Conservation (phyloP, 1,140 invertebrate genomes). For the Drosophila sp. region DNA sequence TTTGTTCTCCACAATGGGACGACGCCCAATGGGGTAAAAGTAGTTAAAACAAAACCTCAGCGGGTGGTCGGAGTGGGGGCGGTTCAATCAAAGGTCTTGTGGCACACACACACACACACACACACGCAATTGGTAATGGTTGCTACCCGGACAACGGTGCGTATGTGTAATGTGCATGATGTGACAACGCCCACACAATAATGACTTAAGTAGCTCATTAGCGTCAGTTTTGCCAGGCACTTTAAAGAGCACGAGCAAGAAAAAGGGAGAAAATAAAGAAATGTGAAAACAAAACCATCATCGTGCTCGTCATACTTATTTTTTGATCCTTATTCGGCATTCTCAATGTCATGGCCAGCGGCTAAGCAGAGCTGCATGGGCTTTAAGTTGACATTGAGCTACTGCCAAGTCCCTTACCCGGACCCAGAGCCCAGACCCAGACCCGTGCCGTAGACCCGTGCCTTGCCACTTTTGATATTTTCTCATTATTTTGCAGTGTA, state of each 20-base stretch:
- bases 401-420: conserved; percentile 19
- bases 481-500: conserved; percentile 68
- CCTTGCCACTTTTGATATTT: conserved; percentile 73
- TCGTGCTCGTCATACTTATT: neutral
- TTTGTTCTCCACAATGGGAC: conserved; percentile 41
- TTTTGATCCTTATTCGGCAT: conserved; percentile 19
- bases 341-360: conserved; percentile 54
- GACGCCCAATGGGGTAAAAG: conserved; percentile 23
- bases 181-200: conserved; percentile 57
- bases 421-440: no score
- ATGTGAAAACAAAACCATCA: neutral
- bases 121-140: neutral
- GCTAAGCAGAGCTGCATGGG: conserved; percentile 43
- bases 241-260: conserved; percentile 56
- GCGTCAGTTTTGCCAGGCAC: conserved; percentile 59
- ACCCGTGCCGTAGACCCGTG: neutral
- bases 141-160: conserved; percentile 42
- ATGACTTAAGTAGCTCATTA: conserved; percentile 81
- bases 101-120: neutral
- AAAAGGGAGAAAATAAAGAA: conserved; percentile 9
- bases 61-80: neutral
- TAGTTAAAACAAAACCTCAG: conserved; percentile 38
- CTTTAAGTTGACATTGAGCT: conserved; percentile 78
- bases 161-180: conserved; percentile 70
- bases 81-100: conserved; percentile 5